Base-by-base conservation (phyloP, 2,888 invertebrate genomes). In the Erannis defoliaria region DNA sequence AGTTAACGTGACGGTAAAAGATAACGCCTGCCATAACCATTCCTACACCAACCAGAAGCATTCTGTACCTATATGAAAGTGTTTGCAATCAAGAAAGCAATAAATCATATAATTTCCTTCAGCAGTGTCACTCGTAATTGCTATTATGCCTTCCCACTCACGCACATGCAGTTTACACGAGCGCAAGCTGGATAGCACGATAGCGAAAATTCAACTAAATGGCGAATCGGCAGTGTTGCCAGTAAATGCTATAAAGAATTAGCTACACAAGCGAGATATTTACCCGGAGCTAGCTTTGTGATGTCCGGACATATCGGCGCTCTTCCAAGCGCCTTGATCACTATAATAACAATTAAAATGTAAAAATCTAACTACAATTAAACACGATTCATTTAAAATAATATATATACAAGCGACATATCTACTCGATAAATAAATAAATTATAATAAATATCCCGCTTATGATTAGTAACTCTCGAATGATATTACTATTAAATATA, bases 301-400 rank as follows among this genome's bases (percentile, higher is more conserved):
- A 4, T 61, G 61, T 45, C 55, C 50, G 3, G 61, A 55, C 50
- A 55, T 55, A 23, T 49, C 61, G 38, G 61, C 61, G 26, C 55
- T 55, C 61, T 61, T 61, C 61, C 61, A 61, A 38, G 55, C 61
- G 55, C 61, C 61, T 54, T 60, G 54, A 10, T 67, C 69, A 21
- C 69, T 69, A 40, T 14, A 51, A 49, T 35, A 18, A 62, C n/a
- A 62, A 59, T 43, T 19, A n/a, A 19, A 14, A n/a, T 23, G 6
- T 43, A 23, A 26, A 26, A 26, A 43, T 26, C 23, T 21, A 29
- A 33, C 12, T 40, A 18, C 29, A 6, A 38, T 5, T n/a, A 14
- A 12, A 26, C 9, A 37, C 6, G n/a, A n/a, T n/a, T n/a, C 16
- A 37, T 35, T n/a, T 5, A 14, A 35, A 14, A 35, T n/a, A 35